Base-by-base conservation (phyloP, 2,797 vertebrate species). In the Poeciliopsis gracilis region DNA sequence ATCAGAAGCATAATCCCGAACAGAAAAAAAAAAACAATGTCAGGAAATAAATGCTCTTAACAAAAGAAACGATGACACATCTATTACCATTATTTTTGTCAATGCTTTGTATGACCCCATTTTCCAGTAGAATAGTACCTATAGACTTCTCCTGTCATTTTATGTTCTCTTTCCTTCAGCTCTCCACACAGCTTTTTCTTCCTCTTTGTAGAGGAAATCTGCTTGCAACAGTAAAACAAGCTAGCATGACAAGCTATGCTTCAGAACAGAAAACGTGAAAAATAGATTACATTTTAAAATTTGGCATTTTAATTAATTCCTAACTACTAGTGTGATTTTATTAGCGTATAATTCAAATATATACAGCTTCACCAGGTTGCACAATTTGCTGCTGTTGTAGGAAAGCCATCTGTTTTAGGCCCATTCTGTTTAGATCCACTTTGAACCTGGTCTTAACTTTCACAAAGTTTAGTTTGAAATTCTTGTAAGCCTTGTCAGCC, bases 381-480 rank as follows among this genome's bases (percentile, higher is more conserved):
- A 36, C 6, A 12, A 28, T 18, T 74, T 7, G 36, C 28, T 78
- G 20, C 66, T 47, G 23, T 41, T 49, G 76, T 59, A 16, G 76
- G 30, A 49, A 23, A 2, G 53, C 75, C 16, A 75, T 51, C 49
- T 45, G 28, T 38, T 73, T 75, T 23, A 71, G 23, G 20, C 53
- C 3, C 33, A 53, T 61, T 8, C 10, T 46, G 28, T 16, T 72
- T 13, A 51, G 33, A 23, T 46, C 12, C 13, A 25, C 12, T 76
- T 72, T 78, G 15, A 33, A 59, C 46, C 16, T 45, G 45, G 18
- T 66, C 20, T 53, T 61, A 38, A 73, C 15, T n/a, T 51, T 38
- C 12, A 30, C 16, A 76, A 38, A 55, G 72, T 55, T 74, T 30
- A 72, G 41, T 70, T 82, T 76, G 71, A 16, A 69, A 38, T 80